phyloP scores from a whole-genome alignment of 2,113 vertebrate species.

The Abramis brama region DNA sequence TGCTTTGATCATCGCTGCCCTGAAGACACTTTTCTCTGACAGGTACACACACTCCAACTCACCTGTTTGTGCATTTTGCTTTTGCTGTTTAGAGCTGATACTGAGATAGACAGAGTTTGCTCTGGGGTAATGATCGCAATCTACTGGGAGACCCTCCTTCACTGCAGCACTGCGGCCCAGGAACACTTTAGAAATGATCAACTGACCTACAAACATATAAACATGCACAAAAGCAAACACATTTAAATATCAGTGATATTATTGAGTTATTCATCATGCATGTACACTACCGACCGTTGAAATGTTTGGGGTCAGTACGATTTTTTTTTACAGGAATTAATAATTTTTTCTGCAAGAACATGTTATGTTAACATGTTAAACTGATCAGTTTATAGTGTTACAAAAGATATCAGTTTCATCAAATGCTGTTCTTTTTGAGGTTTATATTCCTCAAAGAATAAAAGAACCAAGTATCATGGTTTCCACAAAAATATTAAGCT shows the following conservation, averaged over 20 bases:
- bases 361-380: background rate
- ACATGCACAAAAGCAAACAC: conserved; percentile 20
- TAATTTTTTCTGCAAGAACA: background rate
- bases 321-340: background rate
- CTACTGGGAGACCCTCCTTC: conserved; percentile 63
- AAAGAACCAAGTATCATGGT: background rate
- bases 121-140: conserved; percentile 70
- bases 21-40: background rate
- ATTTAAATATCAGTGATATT: conserved; percentile 3
- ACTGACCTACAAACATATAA: conserved; percentile 70
- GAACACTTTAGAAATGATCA: conserved; percentile 82
- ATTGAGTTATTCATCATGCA: background rate
- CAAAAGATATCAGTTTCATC: background rate
- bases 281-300: background rate
- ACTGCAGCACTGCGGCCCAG: conserved; percentile 75
- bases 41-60: conserved; percentile 18
- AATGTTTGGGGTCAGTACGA: background rate
- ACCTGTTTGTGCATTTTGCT: conserved; percentile 51
- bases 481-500: background rate
- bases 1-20: background rate
- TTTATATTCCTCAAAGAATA: background rate
- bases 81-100: conserved; percentile 64
- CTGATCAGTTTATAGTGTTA: background rate
- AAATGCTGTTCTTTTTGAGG: background rate
- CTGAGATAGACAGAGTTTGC: conserved; percentile 78